Evolutionary conservation across 2,113 vertebrate genomes (phyloP), one percentile per base, ranked within the genome.

Genomic region (Ictalurus furcatus): DNA sequence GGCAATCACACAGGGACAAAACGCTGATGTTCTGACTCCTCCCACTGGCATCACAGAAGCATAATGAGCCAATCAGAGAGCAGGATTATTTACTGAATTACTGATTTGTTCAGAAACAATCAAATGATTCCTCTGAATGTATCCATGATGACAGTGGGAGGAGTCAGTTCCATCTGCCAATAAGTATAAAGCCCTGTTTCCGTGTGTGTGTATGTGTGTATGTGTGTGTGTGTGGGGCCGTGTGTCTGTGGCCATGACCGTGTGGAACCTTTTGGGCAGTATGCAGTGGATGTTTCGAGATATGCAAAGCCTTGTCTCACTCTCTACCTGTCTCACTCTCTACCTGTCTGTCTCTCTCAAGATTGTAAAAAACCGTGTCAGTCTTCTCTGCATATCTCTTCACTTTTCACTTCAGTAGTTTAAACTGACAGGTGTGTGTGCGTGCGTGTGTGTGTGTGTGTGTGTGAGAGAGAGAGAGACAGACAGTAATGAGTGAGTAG

Each of bases 1-100:
- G 16, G 0, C 84, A 40, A 63, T 6, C 86, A 30, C 88, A 80
- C 90, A 91, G 63, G 40, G 59, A 58, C 23, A 83, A 84, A 28
- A 40, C 11, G n/a, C 80, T 48, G n/a, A 59, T 25, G 13, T 6
- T 6, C 52, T 71, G 40, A 78, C 89, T 79, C 74, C 21, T 4
- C 85, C 30, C 52, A 13, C 56, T 37, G 17, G 13, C 30, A 44
- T 9, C 48, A n/a, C 4, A 1, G 44, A 16, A 58, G 17, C 6
- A 2, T 17, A 3, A 21, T 7, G 19, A 34, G 54, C 54, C 79
- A 81, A 81, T 34, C 54, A 58, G 79, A 58, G 34, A 3, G 28
- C 52, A 34, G 79, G 79, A 81, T 34, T 81, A 58, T 81, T 80
- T 19, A 58, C n/a, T 58, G n/a, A 54, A 16, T n/a, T n/a, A 82